Base-by-base conservation (phyloP, 2,113 vertebrate species). In the Haemorhous mexicanus region DNA sequence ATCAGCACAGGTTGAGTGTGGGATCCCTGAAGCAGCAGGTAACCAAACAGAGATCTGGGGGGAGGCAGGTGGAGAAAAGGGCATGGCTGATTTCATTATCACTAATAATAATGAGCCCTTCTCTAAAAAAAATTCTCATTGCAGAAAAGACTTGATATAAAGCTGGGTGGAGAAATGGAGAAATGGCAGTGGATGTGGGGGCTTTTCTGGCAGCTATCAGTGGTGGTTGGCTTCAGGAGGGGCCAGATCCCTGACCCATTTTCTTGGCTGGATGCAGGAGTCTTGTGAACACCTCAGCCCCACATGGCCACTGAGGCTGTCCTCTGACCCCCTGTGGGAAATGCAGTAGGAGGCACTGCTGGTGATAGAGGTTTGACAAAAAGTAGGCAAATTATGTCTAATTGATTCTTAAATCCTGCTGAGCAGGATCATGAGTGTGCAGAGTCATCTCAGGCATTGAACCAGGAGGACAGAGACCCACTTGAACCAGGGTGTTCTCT, bases 61-160 rank as follows among this genome's bases (percentile, higher is more conserved):
- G 44, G 28, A 91, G 69, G 77, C 80, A 68, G 73, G 62, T 58
- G 79, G 79, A 79, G 69, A 43, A 89, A 92, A 92, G 86, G 86
- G 62, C 86, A 94, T 13, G 52, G 56, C 44, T 11, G 33, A 69
- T 94, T 96, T 92, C 72, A 81, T 92, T 91, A 84, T 59, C 69
- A 7, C 56, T 84, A 70, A 49, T 80, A 86, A 88, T 39, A 84
- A 94, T 3, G 11, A 94, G 89, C 59, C 33, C 56, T 81, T 78
- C 56, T 52, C 79, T 84, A 89, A 78, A 91, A 76, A 49, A 32
- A 26, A 46, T n/a, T n/a, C 68, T 86, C 63, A 52, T 23, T 16
- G 10, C 4, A 11, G 52, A 44, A 73, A 58, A 44, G 26, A 62
- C 17, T 16, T 0, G 0, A 0, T 37, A 16, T 7, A 72, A 87